phyloP scores from a whole-genome alignment of 1,140 invertebrate species.

The Zophobas morio region DNA sequence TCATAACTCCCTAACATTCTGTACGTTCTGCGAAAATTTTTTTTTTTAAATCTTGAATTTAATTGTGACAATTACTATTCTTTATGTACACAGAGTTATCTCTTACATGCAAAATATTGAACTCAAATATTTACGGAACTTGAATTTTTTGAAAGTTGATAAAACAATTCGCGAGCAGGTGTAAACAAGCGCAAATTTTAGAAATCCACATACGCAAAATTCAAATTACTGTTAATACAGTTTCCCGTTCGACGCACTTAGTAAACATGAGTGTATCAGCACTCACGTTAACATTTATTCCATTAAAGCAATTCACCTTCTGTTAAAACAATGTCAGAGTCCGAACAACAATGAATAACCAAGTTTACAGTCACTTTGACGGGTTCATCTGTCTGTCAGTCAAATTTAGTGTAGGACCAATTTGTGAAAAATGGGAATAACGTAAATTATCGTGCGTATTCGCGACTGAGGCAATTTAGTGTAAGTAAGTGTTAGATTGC shows the following conservation, averaged over 20 bases:
- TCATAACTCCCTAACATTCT: no score
- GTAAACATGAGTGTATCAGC: conserved; percentile 11
- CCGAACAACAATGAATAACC: conserved; percentile 20
- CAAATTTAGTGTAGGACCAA: background rate
- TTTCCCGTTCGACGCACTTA: background rate
- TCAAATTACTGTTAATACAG: background rate
- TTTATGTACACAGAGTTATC: no score
- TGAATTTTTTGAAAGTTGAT: no score
- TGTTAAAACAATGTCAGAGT: conserved; percentile 10
- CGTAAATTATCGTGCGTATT: conserved; percentile 1
- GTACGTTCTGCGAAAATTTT: no score
- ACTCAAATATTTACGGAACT: no score
- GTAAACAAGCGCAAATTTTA: no score
- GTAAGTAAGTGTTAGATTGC: background rate
- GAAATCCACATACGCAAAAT: no score
- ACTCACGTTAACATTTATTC: conserved; percentile 25
- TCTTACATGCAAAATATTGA: no score
- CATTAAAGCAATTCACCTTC: conserved; percentile 25
- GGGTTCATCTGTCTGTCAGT: background rate
- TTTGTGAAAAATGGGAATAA: conserved; percentile 16
- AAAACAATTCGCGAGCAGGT: no score
- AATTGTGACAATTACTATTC: no score
- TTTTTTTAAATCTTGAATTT: no score
- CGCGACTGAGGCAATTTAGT: background rate
- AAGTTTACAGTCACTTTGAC: conserved; percentile 22